Evolutionary conservation across 2,888 invertebrate species (phyloP), one percentile per base, ranked within the genome.

Genomic region (Dilophus febrilis): DNA sequence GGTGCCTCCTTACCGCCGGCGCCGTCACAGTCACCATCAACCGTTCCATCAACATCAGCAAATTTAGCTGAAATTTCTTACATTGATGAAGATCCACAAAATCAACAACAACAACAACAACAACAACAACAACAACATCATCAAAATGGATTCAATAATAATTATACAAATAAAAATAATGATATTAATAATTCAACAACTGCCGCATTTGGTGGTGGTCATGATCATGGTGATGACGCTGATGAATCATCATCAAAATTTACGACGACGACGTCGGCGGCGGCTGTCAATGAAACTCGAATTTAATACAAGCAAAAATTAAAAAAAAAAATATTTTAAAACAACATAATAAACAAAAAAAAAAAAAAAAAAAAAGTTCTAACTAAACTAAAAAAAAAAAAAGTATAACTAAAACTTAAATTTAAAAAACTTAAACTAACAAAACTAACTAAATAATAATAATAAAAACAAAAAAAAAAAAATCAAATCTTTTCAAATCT

Each of bases 231-330:
- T 51, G 60, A 62, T 52, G 66, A 55, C 49, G 63, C 63, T 56
- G 63, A 68, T 52, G 65, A 68, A 55, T 71, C n/a, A n/a, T n/a
- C n/a, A n/a, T n/a, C n/a, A n/a, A n/a, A n/a, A 73, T 57, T 60
- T 70, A 61, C 69, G 71, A 49, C 72, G 71, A 61, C 68, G n/a
- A n/a, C n/a, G n/a, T n/a, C n/a, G n/a, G n/a, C n/a, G n/a, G n/a
- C n/a, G n/a, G n/a, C 73, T 61, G 73, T 76, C 60, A 76, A 77
- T 65, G 77, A 77, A 59, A 77, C 76, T 55, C 75, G 76, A 64
- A 77, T 77, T 56, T 77, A 72, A 35, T 12, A 7, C 12, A 33
- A 11, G 18, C 14, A 6, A 12, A 14, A 22, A 33, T 22, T 13
- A 38, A 26, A 4, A 12, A 13, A 35, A 22, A 22, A 26, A n/a